Conservation (phyloP, 2,797 vertebrate species). For the Gypaetus barbatus region DNA sequence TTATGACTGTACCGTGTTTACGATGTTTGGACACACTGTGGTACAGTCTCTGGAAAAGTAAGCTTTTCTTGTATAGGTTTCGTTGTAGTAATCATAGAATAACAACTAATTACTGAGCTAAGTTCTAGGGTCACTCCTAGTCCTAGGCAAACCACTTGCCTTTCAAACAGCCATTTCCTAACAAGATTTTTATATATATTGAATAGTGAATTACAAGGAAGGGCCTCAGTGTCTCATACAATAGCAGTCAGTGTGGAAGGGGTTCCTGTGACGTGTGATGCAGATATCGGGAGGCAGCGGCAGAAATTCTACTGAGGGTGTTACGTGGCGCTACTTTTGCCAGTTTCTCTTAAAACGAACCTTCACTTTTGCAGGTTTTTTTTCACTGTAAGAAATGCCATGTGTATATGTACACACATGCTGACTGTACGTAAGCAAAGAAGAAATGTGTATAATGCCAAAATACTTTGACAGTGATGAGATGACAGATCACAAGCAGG, state of each 20-base stretch:
- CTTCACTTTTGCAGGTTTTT: neutral
- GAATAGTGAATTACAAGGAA: neutral
- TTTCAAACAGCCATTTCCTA: neutral
- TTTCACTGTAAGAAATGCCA: neutral
- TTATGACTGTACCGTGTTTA: neutral
- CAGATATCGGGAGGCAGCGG: neutral
- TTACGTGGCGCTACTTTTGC: neutral
- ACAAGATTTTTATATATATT: neutral
- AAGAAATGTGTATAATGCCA: neutral
- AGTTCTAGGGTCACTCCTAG: neutral
- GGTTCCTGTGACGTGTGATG: neutral
- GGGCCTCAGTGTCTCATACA: neutral
- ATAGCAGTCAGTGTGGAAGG: neutral
- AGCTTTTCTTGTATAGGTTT: neutral
- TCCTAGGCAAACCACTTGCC: neutral
- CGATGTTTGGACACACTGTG: neutral
- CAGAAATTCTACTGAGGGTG: neutral
- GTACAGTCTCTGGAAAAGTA: neutral
- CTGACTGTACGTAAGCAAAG: neutral
- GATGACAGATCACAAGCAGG: conserved; percentile 25
- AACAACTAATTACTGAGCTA: neutral
- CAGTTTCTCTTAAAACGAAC: neutral
- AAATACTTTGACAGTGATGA: conserved; percentile 43
- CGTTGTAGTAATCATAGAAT: neutral
- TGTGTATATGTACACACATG: neutral